A percentile compares a stretch with the other conserved stretches of the same genome.
These are phyloP conservation scores for Barbus barbus DNA, from an alignment of 2,113 vertebrate species.

Conservation along the genomic window DNA sequence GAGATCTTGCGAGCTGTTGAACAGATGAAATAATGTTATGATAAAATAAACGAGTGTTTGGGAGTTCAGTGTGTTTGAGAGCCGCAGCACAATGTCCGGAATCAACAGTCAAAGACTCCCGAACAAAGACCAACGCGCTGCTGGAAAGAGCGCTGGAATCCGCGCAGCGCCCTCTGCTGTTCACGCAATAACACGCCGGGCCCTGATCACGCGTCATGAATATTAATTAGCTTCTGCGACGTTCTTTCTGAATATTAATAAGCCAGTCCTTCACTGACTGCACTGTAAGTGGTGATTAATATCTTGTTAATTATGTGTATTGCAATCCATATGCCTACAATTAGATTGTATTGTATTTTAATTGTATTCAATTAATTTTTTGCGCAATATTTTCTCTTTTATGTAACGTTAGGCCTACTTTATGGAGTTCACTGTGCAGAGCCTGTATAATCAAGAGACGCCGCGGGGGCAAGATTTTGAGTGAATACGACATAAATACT, in stretches of 20 bases:
- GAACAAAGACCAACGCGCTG: background rate
- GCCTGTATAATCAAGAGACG: background rate
- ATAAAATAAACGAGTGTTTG: background rate
- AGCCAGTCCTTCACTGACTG: background rate
- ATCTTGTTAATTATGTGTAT: background rate
- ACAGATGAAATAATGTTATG: constrained; percentile 13
- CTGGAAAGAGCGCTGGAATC: background rate
- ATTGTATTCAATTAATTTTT: background rate
- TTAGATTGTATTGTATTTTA: background rate
- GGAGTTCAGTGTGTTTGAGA: constrained; percentile 19
- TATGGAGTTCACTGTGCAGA: background rate
- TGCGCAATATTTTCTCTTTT: background rate
- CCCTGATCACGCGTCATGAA: background rate
- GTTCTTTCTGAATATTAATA: background rate
- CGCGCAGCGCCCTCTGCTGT: background rate
- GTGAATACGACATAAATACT: no score
- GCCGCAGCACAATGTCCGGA: constrained; percentile 16
- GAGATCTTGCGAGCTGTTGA: background rate
- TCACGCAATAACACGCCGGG: background rate
- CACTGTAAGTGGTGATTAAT: background rate
- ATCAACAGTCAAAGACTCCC: background rate
- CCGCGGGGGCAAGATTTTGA: background rate
- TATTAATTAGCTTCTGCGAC: background rate
- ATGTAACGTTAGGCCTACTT: background rate
- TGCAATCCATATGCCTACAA: background rate